A percentile compares a stretch with the other conserved stretches of the same genome.
phyloP scores from a whole-genome alignment of 2,888 invertebrate genomes.

The Leptura quadrifasciata region DNA sequence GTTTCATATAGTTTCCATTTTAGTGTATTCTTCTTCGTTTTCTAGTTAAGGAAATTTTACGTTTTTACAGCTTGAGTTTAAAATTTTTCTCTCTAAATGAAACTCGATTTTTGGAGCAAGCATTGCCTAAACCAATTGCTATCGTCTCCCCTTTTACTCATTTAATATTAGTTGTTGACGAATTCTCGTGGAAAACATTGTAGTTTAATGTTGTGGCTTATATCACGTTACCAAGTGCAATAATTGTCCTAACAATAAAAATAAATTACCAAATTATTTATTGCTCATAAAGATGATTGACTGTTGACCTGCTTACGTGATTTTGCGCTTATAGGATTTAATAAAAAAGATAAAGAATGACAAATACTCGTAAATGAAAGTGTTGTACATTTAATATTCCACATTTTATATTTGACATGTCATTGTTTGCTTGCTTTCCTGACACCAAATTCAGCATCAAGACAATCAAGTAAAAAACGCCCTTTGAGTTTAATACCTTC shows the following conservation, averaged over 20 bases:
- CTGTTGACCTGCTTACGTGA: constrained; percentile 32
- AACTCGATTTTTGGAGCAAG: no score
- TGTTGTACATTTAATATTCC: constrained; percentile 15
- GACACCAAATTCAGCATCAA: neutral
- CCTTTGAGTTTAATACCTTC: constrained; percentile 15
- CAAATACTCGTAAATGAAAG: constrained; percentile 16
- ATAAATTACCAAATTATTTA: constrained; percentile 7
- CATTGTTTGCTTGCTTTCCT: constrained; percentile 15
- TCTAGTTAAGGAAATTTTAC: no score
- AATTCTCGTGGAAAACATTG: no score
- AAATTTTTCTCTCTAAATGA: no score
- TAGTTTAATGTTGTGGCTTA: neutral
- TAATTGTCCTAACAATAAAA: neutral
- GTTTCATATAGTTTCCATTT: no score
- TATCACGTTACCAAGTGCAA: neutral
- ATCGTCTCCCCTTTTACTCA: no score
- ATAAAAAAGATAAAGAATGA: constrained; percentile 16
- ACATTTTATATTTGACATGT: constrained; percentile 32
- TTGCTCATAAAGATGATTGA: constrained; percentile 24
- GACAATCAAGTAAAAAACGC: constrained; percentile 14
- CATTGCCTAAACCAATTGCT: no score
- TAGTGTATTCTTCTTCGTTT: no score
- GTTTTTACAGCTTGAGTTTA: no score
- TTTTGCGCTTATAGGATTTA: constrained; percentile 7
- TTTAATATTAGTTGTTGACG: no score